Conservation (phyloP, 2,888 invertebrate genomes). For the Platerodrilus igneus region DNA sequence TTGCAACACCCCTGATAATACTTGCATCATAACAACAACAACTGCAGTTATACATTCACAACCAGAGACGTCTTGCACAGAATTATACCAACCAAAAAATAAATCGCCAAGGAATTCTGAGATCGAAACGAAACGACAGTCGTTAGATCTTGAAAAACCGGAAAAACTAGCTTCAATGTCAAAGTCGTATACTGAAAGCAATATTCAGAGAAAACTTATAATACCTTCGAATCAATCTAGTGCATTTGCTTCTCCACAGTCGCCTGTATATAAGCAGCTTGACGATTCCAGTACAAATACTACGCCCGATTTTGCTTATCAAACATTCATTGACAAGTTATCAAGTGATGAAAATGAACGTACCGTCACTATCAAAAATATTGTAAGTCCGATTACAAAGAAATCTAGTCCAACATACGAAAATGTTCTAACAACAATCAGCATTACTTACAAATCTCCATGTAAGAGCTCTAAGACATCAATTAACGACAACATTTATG, state of each 20-base stretch:
- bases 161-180: conserved; percentile 31
- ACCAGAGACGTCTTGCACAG: conserved; percentile 21
- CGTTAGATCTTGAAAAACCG: conserved; percentile 39
- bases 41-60: conserved; percentile 41
- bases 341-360: conserved; percentile 44
- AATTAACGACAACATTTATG: conserved; percentile 50
- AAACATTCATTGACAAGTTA: conserved; percentile 22
- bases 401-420: conserved; percentile 50
- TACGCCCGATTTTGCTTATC: conserved; percentile 38
- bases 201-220: conserved; percentile 35
- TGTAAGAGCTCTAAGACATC: conserved; percentile 45
- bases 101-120: conserved; percentile 45
- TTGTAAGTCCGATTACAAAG: conserved; percentile 19
- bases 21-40: conserved; percentile 41
- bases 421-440: conserved; percentile 63
- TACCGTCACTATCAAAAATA: conserved; percentile 8
- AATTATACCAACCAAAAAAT: conserved; percentile 44
- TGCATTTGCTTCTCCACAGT: conserved; percentile 39
- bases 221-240: conserved; percentile 32
- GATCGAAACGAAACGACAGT: conserved; percentile 37
- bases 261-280: conserved; percentile 43
- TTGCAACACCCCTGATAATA: conserved; percentile 68
- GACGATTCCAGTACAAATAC: conserved; percentile 42
- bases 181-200: conserved; percentile 43
- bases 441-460: conserved; percentile 67